Conservation (phyloP, 2,113 vertebrate species). For the Pycnonotus jocosus region DNA sequence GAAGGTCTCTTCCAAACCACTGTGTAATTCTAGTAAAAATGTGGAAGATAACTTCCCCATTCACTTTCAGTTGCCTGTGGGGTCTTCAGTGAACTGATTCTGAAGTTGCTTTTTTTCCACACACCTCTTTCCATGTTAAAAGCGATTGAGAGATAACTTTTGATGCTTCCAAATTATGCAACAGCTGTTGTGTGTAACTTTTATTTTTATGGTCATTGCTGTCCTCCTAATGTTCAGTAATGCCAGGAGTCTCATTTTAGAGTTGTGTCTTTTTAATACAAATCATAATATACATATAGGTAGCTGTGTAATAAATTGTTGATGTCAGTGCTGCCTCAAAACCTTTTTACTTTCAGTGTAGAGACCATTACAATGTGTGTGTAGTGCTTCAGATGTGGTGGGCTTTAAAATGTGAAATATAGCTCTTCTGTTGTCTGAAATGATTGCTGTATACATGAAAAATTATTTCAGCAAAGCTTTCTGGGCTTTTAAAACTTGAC, state of each 20-base stretch:
- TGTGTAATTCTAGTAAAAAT: background rate
- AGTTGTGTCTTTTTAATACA: background rate
- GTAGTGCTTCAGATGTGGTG: background rate
- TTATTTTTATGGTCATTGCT: background rate
- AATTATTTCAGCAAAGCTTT: background rate
- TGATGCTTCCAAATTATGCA: background rate
- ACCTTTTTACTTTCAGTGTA: background rate
- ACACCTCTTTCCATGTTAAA: background rate
- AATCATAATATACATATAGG: background rate
- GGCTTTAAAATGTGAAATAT: background rate
- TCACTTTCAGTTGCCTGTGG: background rate
- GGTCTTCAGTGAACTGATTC: background rate
- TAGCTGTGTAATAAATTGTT: background rate
- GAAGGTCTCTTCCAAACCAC: background rate
- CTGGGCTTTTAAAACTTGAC: background rate
- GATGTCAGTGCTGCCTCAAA: background rate
- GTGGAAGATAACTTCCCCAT: background rate
- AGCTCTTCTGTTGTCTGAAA: background rate
- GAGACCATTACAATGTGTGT: background rate
- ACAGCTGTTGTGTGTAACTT: background rate
- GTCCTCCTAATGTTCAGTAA: background rate
- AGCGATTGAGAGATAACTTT: background rate
- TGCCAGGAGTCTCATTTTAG: background rate
- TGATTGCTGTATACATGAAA: background rate
- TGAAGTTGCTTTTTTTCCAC: background rate